These are phyloP conservation scores for Limnephilus lunatus DNA, from an alignment of 2,888 invertebrate genomes.

Conservation along the genomic window DNA sequence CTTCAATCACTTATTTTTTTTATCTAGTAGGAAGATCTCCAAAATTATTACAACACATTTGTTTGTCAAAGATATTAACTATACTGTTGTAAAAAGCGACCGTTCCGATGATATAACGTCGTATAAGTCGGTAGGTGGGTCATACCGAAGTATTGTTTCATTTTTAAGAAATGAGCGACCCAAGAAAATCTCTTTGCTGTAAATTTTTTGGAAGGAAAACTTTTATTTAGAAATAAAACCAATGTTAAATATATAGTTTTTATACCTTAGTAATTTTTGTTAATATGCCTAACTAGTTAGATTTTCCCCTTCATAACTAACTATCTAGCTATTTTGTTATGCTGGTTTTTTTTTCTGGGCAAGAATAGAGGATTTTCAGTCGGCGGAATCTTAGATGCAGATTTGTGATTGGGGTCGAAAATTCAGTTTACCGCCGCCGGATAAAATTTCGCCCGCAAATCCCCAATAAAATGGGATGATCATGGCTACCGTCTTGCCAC, in stretches of 20 bases:
- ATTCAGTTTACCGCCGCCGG: conserved; percentile 25
- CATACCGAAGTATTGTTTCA: background rate
- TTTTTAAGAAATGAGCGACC: background rate
- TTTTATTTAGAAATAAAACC: background rate
- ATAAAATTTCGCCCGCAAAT: background rate
- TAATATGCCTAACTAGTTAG: background rate
- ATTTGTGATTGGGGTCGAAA: background rate
- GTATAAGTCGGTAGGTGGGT: background rate
- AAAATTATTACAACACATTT: background rate
- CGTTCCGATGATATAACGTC: background rate
- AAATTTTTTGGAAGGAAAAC: too few relatives aligned
- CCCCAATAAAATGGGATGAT: conserved; percentile 36
- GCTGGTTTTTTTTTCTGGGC: background rate
- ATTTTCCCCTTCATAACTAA: background rate
- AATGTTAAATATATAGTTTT: background rate
- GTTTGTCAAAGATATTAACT: background rate
- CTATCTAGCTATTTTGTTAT: background rate
- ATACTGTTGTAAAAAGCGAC: background rate
- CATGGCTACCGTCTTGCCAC: background rate
- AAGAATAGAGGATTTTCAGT: background rate
- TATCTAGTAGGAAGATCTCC: background rate
- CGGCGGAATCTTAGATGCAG: background rate
- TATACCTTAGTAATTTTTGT: background rate
- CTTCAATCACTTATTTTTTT: background rate
- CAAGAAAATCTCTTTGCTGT: too few relatives aligned